Base-by-base conservation (phyloP, 2,797 vertebrate species). In the Eurystomus glaucurus region DNA sequence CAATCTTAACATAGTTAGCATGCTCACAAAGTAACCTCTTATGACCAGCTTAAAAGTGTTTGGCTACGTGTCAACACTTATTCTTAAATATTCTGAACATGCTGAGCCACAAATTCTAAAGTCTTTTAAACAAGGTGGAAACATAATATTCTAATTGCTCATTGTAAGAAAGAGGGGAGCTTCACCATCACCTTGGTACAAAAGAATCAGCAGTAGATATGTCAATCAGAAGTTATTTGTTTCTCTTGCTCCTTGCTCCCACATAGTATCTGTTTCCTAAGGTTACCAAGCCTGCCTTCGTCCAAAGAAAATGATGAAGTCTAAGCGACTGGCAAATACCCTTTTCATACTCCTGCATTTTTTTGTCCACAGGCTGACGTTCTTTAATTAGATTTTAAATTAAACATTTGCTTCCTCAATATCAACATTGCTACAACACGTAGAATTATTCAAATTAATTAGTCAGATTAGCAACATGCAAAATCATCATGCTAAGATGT, bases 371-470 rank as follows among this genome's bases (percentile, higher is more conserved):
- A 71, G 61, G 28, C 46, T 77, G 41, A 61, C 84, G 15, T 78
- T 90, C 33, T 86, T 88, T 88, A 93, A 86, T 95, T 94, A 85
- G 64, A 41, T 95, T 93, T 81, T 74, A 85, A 78, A 78, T 93
- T 90, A 94, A 95, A 83, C 31, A 88, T 75, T 85, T 93, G 39
- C 55, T 89, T 88, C 41, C 52, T 23, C 15, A 17, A 26, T 88
- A 90, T 37, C 51, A 94, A 85, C 54, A 92, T 58, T 88, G 79
- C 66, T 78, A 37, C 66, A 72, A 81, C 61, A 71, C 0, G 0
- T 16, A 71, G 87, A 93, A 80, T 85, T 71, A 85, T 61, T 71
- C 1, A 10, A 83, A 92, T 93, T 92, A 93, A 92, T 93, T 96
- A 93, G 74, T 80, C 57, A 90, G 88, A 94, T 80, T 83, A 85